These are phyloP conservation scores for Chelonus insularis DNA, from an alignment of 1,140 invertebrate genomes.

Conservation along the genomic window DNA sequence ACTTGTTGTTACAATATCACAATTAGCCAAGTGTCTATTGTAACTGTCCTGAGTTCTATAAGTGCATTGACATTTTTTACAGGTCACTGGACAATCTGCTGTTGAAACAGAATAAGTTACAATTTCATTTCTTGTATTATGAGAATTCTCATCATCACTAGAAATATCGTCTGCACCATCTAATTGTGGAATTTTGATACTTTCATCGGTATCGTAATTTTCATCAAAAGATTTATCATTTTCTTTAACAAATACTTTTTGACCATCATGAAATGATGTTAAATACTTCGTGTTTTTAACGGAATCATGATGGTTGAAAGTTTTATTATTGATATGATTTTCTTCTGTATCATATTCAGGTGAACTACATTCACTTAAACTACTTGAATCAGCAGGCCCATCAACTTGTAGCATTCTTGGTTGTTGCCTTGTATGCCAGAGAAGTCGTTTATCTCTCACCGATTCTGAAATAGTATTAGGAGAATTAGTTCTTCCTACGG, in stretches of 20 bases:
- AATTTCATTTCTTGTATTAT: conserved; percentile 45
- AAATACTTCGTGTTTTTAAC: too few species aligned
- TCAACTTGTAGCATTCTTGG: conserved; percentile 64
- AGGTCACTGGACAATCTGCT: conserved; percentile 77
- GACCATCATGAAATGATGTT: not conserved
- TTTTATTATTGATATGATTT: conserved; percentile 32
- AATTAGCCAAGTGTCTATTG: conserved; percentile 77
- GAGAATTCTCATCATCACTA: conserved; percentile 53
- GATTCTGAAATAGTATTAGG: conserved; percentile 45
- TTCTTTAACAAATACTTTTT: conserved; percentile 1
- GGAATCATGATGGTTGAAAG: too few species aligned
- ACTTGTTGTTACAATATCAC: conserved; percentile 75
- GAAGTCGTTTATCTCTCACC: conserved; percentile 45
- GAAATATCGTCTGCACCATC: conserved; percentile 75
- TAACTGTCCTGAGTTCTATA: conserved; percentile 88
- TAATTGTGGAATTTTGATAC: conserved; percentile 67
- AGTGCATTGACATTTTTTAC: conserved; percentile 83
- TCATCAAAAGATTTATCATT: not conserved
- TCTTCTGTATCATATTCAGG: conserved; percentile 51
- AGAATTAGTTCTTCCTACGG: conserved; percentile 49
- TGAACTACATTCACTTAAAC: conserved; percentile 52
- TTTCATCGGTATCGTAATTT: conserved; percentile 31
- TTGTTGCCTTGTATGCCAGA: conserved; percentile 55
- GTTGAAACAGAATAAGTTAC: conserved; percentile 34
- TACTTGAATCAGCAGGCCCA: conserved; percentile 66